phyloP scores from a whole-genome alignment of 2,888 invertebrate genomes.

The Philopedon plagiatum region DNA sequence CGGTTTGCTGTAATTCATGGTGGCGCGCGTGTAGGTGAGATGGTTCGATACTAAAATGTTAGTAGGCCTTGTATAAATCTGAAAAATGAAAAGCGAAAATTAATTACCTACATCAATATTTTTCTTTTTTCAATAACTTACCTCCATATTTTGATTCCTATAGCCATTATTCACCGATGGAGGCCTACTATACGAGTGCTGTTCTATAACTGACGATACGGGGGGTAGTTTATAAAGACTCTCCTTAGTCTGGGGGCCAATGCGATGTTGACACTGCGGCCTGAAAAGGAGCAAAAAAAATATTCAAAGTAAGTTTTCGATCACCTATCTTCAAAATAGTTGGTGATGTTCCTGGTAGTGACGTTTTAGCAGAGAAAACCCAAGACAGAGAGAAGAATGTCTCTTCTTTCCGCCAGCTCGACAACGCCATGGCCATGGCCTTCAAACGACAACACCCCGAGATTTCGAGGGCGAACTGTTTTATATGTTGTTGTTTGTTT shows the following conservation, averaged over 20 bases:
- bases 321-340: background rate
- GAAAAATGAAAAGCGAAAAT: slow-evolving; percentile 14
- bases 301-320: background rate
- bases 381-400: no score
- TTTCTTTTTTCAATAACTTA: slow-evolving; percentile 39
- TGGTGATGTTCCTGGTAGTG: no score
- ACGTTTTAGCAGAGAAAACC: no score
- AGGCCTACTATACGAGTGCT: slow-evolving; percentile 64
- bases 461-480: no score
- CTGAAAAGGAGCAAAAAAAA: slow-evolving; percentile 59
- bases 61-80: slow-evolving; percentile 60
- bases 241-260: slow-evolving; percentile 64
- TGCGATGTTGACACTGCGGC: slow-evolving; percentile 75
- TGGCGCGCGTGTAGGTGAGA: slow-evolving; percentile 55
- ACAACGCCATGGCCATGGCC: no score
- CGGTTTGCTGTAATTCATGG: slow-evolving; percentile 56
- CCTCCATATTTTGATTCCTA: slow-evolving; percentile 57
- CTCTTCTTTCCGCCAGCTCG: no score
- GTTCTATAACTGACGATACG: slow-evolving; percentile 64
- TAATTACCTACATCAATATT: slow-evolving; percentile 52
- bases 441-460: no score
- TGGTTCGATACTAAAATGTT: slow-evolving; percentile 58
- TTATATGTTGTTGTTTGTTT: no score
- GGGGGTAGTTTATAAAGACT: slow-evolving; percentile 64
- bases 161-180: slow-evolving; percentile 58